A percentile compares a stretch with the other conserved stretches of the same genome.
Evolutionary conservation across 2,888 invertebrate species (phyloP).

Genomic region (Drosophila niveifrons): DNA sequence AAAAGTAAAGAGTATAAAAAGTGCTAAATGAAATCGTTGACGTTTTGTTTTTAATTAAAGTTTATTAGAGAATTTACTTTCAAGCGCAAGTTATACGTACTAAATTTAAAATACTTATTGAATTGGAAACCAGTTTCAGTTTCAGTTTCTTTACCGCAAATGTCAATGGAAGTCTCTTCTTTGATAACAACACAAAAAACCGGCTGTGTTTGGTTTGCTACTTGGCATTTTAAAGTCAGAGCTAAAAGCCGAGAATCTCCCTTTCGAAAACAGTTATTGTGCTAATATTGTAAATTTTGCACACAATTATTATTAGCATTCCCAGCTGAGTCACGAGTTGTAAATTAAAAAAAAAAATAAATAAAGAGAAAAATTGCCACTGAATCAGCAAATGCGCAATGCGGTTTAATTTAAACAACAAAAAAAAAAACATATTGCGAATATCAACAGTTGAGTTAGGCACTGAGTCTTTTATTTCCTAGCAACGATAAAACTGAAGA

Average conservation of each 20-base stretch:
- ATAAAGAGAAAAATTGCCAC: neutral
- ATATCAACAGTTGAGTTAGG: conserved; percentile 19
- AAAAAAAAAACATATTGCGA: conserved; percentile 29
- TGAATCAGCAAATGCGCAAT: conserved; percentile 20
- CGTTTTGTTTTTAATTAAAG: neutral
- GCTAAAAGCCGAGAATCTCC: conserved; percentile 7
- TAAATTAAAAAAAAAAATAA: neutral
- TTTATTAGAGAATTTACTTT: conserved; percentile 1
- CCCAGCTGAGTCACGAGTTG: conserved; percentile 53
- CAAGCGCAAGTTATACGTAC: neutral
- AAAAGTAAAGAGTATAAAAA: neutral
- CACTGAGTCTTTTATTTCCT: conserved; percentile 23
- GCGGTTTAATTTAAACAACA: conserved; percentile 14
- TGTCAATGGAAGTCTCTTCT: conserved; percentile 31
- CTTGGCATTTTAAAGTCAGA: conserved; percentile 65
- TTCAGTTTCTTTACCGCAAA: conserved; percentile 35
- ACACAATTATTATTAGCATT: conserved; percentile 16
- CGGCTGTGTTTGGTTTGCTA: conserved; percentile 41
- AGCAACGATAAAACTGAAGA: conserved; percentile 33
- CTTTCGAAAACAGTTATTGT: conserved; percentile 27
- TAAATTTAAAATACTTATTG: neutral
- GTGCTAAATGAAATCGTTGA: conserved; percentile 7
- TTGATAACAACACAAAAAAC: conserved; percentile 46
- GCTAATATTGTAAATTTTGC: conserved; percentile 54
- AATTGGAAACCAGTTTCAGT: conserved; percentile 42